Conservation (phyloP, 2,113 vertebrate species). For the Amphilophus citrinellus region DNA sequence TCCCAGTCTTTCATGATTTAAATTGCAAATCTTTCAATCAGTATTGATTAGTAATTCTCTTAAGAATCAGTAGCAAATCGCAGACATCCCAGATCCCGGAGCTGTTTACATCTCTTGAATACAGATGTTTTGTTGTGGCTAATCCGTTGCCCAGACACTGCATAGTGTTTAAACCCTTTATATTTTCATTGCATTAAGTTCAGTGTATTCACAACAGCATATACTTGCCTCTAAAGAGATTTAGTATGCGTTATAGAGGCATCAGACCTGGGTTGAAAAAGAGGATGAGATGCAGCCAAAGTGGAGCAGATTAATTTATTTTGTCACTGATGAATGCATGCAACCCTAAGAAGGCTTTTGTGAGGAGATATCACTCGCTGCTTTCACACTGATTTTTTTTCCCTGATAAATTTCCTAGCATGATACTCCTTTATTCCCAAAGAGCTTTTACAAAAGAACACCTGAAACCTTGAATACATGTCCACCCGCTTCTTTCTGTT, state of each 20-base stretch:
- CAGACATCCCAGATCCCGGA: background rate
- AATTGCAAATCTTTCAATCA: background rate
- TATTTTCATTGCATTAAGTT: constrained; percentile 3
- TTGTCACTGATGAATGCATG: constrained; percentile 24
- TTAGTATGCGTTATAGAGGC: constrained; percentile 7
- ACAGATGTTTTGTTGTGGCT: background rate
- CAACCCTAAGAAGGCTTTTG: constrained; percentile 24
- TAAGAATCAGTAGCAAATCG: constrained; percentile 2
- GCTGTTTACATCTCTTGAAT: background rate
- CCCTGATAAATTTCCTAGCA: constrained; percentile 35
- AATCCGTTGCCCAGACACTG: background rate
- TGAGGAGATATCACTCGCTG: background rate
- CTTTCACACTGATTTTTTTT: constrained; percentile 19
- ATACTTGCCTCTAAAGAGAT: constrained; percentile 18
- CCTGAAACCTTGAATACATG: constrained; percentile 57
- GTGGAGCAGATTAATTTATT: constrained; percentile 39
- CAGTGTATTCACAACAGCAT: constrained; percentile 8
- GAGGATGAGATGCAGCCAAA: constrained; percentile 31
- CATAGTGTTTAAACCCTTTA: background rate
- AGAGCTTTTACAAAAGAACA: constrained; percentile 54
- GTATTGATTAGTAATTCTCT: background rate
- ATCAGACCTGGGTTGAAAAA: background rate
- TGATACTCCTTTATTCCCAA: constrained; percentile 42
- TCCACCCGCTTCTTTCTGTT: constrained; percentile 13
- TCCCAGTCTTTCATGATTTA: background rate